Evolutionary conservation across 2,113 vertebrate genomes (phyloP).

Genomic region (Stigmatopora argus): DNA sequence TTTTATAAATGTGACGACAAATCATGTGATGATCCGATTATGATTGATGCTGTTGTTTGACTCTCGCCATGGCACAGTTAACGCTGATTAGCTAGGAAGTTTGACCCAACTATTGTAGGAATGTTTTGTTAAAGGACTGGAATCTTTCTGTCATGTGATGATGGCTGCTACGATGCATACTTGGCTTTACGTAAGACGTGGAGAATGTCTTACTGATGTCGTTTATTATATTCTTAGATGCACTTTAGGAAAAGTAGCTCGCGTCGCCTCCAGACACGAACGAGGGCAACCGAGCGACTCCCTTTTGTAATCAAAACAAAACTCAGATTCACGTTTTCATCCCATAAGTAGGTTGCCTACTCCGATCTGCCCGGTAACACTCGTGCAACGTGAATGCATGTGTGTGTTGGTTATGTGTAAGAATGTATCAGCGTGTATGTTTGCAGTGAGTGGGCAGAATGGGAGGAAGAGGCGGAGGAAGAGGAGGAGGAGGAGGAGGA

Average conservation of each 20-base stretch:
- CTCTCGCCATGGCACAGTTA: constrained; percentile 5
- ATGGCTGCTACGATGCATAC: neutral
- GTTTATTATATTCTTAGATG: neutral
- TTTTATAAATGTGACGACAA: neutral
- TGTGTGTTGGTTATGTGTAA: constrained; percentile 39
- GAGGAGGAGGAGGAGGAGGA: constrained; percentile 35
- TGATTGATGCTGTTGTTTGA: constrained; percentile 1
- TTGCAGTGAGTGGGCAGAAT: constrained; percentile 56
- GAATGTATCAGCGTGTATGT: constrained; percentile 49
- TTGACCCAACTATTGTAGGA: neutral
- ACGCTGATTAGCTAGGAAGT: neutral
- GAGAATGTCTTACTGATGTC: neutral
- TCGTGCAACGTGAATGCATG: constrained; percentile 37
- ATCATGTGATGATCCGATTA: constrained; percentile 15
- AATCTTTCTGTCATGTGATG: neutral
- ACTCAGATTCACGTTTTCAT: constrained; percentile 46
- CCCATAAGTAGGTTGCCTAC: constrained; percentile 60
- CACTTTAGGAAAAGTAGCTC: neutral
- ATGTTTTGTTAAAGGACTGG: neutral
- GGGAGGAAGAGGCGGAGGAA: constrained; percentile 43
- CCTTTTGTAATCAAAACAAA: constrained; percentile 47
- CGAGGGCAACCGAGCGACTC: constrained; percentile 41
- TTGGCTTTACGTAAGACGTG: neutral
- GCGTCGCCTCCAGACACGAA: constrained; percentile 45
- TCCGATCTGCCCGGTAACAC: constrained; percentile 73